phyloP scores from a whole-genome alignment of 2,113 vertebrate genomes.

The Cathartes aura region DNA sequence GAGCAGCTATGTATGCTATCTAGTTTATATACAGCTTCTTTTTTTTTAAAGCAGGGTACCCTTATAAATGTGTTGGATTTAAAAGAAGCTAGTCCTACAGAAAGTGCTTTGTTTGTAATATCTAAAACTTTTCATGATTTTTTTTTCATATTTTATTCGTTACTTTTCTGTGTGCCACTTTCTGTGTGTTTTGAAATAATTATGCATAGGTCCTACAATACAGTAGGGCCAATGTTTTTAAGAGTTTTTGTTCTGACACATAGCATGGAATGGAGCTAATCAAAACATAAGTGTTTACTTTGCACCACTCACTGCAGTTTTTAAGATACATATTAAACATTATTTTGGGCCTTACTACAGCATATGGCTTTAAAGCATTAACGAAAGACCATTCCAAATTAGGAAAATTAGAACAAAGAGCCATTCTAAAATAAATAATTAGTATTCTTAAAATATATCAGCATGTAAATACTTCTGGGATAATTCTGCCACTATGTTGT shows the following conservation, averaged over 20 bases:
- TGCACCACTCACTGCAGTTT: constrained; percentile 4
- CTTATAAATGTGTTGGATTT: constrained; percentile 69
- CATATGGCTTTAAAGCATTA: constrained; percentile 26
- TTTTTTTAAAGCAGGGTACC: constrained; percentile 59
- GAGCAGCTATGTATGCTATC: constrained; percentile 75
- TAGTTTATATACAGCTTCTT: constrained; percentile 76
- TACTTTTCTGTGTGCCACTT: constrained; percentile 55
- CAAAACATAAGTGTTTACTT: constrained; percentile 58
- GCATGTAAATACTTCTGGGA: background rate
- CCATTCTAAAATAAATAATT: constrained; percentile 40
- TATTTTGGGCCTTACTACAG: constrained; percentile 26
- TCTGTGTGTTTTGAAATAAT: constrained; percentile 67
- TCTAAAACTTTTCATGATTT: constrained; percentile 28
- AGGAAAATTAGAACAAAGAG: constrained; percentile 46
- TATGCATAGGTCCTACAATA: constrained; percentile 35
- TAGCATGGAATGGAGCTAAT: constrained; percentile 34
- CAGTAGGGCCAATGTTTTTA: constrained; percentile 44
- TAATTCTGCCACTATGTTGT: background rate
- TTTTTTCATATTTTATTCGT: constrained; percentile 27
- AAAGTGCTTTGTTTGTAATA: constrained; percentile 66
- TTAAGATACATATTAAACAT: constrained; percentile 25
- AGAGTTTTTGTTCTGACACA: constrained; percentile 57
- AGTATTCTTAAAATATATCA: constrained; percentile 47
- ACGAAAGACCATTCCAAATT: constrained; percentile 36
- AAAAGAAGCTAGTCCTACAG: constrained; percentile 61